Base-by-base conservation (phyloP, 1,140 invertebrate genomes). In the Diprion similis region DNA sequence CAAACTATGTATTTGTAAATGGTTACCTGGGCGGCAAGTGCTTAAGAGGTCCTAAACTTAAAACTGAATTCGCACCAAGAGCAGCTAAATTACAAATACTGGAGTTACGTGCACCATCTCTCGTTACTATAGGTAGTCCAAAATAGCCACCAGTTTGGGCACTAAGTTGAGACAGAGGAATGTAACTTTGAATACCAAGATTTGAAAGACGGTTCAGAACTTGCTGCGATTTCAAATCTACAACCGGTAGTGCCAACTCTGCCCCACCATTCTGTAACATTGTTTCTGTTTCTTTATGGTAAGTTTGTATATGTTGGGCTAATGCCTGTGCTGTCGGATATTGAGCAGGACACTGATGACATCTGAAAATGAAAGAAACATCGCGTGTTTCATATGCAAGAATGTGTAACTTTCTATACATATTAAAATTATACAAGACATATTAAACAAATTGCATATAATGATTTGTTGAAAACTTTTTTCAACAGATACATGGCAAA, bases 161-260 rank as follows among this genome's bases (percentile, higher is more conserved):
- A 73, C 91, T 90, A 11, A 92, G 82, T 80, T 92, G 92, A 0
- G 92, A 92, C 68, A 94, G 83, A 3, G 93, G 93, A 77, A 95
- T 93, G 82, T 92, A 94, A 85, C 91, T 92, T 75, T 91, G 91
- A 76, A 95, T 93, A 66, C 94, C 94, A 73, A 94, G 85, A 82
- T 84, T 90, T 71, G 88, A 88, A 18, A 95, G 85, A 68, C 92
- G 89, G 75, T 90, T 90, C 13, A 93, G 80, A 48, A 91, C 90
- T 8, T 91, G 90, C 3, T 91, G 90, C 47, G 92, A 91, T 72
- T 92, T 92, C 1, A 94, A 82, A 82, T 95, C 93, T 9, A 95
- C 91, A 7, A 95, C 89, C 0, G 94, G 94, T 76, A 94, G 85
- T 0, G 92, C 93, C 59, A 94, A 84, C 77, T 94, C 93, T 11